Conservation (phyloP, 2,888 invertebrate genomes). For the Gastrophysa polygoni region DNA sequence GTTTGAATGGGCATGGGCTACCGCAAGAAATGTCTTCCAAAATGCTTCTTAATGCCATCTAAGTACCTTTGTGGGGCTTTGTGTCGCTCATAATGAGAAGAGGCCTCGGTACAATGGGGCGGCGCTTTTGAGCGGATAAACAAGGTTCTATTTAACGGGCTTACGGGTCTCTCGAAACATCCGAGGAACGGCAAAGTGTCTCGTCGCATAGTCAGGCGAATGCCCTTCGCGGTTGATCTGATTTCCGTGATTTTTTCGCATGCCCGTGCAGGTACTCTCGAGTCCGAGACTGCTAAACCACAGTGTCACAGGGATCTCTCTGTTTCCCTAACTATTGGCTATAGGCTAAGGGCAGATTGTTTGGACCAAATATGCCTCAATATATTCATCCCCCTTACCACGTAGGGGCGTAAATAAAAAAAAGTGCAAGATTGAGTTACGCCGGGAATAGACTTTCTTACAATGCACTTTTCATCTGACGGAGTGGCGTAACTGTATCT, state of each 20-base stretch:
- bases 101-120: conserved; percentile 45
- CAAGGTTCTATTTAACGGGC: conserved; percentile 46
- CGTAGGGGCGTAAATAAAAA: no score
- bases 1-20: conserved; percentile 35
- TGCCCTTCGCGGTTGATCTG: conserved; percentile 4
- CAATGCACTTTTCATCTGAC: no score
- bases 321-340: no score
- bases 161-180: conserved; percentile 32
- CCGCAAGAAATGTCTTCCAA: conserved; percentile 43
- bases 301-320: no score
- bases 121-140: conserved; percentile 47
- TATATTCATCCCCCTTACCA: no score
- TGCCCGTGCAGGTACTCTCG: neutral
- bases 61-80: conserved; percentile 47
- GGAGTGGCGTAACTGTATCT: no score
- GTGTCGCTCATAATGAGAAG: conserved; percentile 47
- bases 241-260: conserved; percentile 12
- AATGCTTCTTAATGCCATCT: conserved; percentile 44
- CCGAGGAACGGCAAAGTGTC: conserved; percentile 8
- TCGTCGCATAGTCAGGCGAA: conserved; percentile 16
- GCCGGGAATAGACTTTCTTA: no score
- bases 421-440: no score
- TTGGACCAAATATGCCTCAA: no score
- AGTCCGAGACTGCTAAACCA: no score
- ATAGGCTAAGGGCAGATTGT: no score